Conservation (phyloP, 2,888 invertebrate genomes). For the Cybosia mesomella region DNA sequence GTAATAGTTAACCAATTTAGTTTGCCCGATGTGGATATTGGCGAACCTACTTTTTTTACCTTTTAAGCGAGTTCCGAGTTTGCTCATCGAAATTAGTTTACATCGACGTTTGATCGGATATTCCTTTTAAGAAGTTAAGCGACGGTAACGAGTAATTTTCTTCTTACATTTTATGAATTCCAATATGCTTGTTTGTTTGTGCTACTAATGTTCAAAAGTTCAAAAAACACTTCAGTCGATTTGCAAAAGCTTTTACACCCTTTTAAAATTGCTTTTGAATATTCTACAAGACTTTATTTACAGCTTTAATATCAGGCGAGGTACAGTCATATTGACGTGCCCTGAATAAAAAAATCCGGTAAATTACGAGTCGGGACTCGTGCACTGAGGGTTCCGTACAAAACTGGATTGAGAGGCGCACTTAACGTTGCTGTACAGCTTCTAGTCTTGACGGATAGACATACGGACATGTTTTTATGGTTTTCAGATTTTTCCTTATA, state of each 20-base stretch:
- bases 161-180: conserved; percentile 36
- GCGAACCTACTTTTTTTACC: conserved; percentile 64
- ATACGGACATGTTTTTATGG: too few relatives aligned
- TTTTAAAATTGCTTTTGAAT: neutral
- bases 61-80: conserved; percentile 79
- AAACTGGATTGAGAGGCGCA: too few relatives aligned
- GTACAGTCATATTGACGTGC: neutral
- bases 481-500: too few relatives aligned
- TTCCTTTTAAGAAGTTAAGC: conserved; percentile 82
- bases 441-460: too few relatives aligned
- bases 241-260: neutral
- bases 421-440: too few relatives aligned
- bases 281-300: neutral
- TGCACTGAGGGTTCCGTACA: too few relatives aligned
- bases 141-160: conserved; percentile 67
- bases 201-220: conserved; percentile 3
- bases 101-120: conserved; percentile 83
- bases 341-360: too few relatives aligned
- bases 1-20: conserved; percentile 82
- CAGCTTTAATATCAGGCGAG: neutral
- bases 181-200: conserved; percentile 21
- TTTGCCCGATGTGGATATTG: conserved; percentile 72
- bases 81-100: conserved; percentile 84
- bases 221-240: conserved; percentile 1
- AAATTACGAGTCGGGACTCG: too few relatives aligned